Evolutionary conservation across 2,888 invertebrate genomes (phyloP), one percentile per base, ranked within the genome.

Genomic region (Hecatera dysodea): DNA sequence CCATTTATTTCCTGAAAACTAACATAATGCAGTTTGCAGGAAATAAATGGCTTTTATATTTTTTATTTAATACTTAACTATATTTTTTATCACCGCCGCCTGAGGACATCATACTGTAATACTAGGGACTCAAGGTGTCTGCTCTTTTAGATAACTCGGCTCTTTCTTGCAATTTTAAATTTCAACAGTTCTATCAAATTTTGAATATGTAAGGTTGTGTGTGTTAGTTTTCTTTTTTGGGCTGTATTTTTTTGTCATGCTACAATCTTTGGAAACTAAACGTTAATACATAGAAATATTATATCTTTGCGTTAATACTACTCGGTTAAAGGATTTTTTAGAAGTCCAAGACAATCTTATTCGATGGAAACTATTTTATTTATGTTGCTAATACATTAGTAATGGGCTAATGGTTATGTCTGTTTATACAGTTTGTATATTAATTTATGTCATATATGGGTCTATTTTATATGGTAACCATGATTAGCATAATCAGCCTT

Each of bases 311-410:
- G n/a, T 17, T 42, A 42, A 5, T 17, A 42, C 36, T 36, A 36
- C 12, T 2, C 4, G 4, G 15, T 39, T 36, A 5, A 42, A 15
- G 7, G 44, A 44, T 17, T 44, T 44, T 19, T 33, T 33, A 8
- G 7, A 1, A 12, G 19, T 44, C 17, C 6, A 19, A 44, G 19
- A 19, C 17, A 2, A 44, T 44, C 17, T 19, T 44, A 19, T 44
- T 44, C 19, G 0, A 42, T 42, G 17, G 11, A 17, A 52, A 17
- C 15, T 17, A 7, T 27, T 29, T 27, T 52, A 27, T 52, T 52
- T 29, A 56, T 24, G 36, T 63, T 2, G 36, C 11, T 63, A 36
- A 19, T 50, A 29, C 22, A 65, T 67, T 67, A 66, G 27, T 66
- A 29, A 11, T 22, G 50, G 19, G 2, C 24, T 52, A 27, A 19